Evolutionary conservation across 1,140 invertebrate species (phyloP).

Genomic region (Danaus melanippus): DNA sequence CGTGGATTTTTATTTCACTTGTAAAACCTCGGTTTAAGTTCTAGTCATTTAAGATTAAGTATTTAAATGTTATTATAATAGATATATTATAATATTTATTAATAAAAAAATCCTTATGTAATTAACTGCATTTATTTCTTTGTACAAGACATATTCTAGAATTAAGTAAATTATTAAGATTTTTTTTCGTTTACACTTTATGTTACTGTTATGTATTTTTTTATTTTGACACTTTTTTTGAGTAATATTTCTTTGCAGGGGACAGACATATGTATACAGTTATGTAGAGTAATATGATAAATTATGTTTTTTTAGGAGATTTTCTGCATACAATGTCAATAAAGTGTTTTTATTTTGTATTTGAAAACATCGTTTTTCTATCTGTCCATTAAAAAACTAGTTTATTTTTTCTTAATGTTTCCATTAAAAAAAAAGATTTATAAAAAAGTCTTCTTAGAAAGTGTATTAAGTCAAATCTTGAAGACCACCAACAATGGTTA

Average conservation of each 20-base stretch:
- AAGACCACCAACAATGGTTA: too few relatives aligned
- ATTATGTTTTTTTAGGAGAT: slow-evolving; percentile 9
- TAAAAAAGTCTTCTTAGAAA: too few relatives aligned
- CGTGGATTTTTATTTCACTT: background rate
- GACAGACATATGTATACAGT: slow-evolving; percentile 9
- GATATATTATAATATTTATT: slow-evolving; percentile 13
- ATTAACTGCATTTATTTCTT: too few relatives aligned
- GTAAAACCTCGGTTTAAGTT: slow-evolving; percentile 9
- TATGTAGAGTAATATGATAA: slow-evolving; percentile 1
- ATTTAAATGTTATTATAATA: slow-evolving; percentile 9
- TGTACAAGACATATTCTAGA: too few relatives aligned
- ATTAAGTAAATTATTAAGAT: background rate
- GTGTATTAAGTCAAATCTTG: too few relatives aligned
- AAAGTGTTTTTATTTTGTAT: slow-evolving; percentile 29
- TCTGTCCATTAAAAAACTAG: background rate
- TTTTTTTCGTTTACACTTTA: slow-evolving; percentile 3
- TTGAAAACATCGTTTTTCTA: slow-evolving; percentile 23
- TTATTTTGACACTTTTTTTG: background rate
- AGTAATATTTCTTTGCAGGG: slow-evolving; percentile 1
- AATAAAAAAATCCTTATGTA: slow-evolving; percentile 10
- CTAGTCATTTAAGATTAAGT: slow-evolving; percentile 8
- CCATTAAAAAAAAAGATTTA: too few relatives aligned
- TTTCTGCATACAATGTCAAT: slow-evolving; percentile 19
- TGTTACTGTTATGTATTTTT: slow-evolving; percentile 2
- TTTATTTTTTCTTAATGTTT: too few relatives aligned